Evolutionary conservation across 2,113 vertebrate species (phyloP).

Genomic region (Melanostigma gelatinosum): DNA sequence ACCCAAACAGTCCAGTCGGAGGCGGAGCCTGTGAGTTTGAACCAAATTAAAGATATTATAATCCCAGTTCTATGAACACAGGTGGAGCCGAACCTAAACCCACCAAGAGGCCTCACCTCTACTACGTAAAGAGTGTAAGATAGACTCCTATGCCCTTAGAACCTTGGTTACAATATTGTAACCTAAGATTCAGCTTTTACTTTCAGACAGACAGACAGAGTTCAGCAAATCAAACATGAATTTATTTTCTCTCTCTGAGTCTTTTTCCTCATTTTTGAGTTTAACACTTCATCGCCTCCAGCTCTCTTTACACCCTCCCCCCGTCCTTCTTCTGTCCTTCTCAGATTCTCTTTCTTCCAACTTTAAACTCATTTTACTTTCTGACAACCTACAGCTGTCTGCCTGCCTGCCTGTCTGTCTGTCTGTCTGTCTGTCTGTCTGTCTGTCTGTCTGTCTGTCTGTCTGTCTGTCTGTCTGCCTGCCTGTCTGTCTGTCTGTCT

Average conservation of each 20-base stretch:
- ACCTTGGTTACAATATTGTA: neutral
- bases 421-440: neutral
- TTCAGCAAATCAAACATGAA: constrained; percentile 55
- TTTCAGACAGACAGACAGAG: neutral
- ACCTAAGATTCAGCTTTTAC: neutral
- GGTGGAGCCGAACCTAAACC: too few relatives aligned
- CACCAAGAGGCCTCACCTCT: too few relatives aligned
- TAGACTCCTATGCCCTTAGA: neutral
- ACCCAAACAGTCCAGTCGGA: too few relatives aligned
- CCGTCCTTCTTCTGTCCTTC: constrained; percentile 26
- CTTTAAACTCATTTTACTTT: constrained; percentile 47
- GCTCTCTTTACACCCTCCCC: neutral
- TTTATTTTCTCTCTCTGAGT: constrained; percentile 46
- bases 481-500: neutral
- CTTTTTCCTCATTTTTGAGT: constrained; percentile 56
- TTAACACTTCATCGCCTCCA: constrained; percentile 49
- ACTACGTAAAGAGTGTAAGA: too few relatives aligned
- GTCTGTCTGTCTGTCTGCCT: neutral
- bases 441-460: neutral
- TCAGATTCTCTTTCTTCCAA: constrained; percentile 38
- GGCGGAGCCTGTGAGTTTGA: too few relatives aligned
- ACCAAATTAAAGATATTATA: too few relatives aligned
- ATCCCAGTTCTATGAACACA: too few relatives aligned
- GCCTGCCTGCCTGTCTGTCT: neutral
- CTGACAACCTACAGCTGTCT: constrained; percentile 16